Evolutionary conservation across 37 sponge, comb jelly and placozoan genomes (phyloP).

Genomic region (Eunapius fragilis): DNA sequence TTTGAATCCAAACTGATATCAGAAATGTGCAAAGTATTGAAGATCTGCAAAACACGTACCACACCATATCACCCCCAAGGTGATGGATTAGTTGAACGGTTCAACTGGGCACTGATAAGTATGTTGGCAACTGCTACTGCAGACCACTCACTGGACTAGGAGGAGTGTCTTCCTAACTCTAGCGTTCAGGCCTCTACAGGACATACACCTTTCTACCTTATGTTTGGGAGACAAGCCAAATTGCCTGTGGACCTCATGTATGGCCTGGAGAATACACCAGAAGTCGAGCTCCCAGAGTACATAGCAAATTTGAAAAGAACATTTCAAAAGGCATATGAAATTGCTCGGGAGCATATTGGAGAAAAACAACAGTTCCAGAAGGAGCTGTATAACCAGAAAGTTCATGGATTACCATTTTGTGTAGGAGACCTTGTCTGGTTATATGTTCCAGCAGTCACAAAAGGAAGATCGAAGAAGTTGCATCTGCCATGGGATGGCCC

Average conservation of each 20-base stretch:
- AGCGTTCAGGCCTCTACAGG: constrained; percentile 52
- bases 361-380: constrained; percentile 3
- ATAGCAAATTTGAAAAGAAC: background rate
- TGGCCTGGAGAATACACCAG: background rate
- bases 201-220: constrained; percentile 36
- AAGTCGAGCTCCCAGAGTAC: constrained; percentile 6
- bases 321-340: constrained; percentile 15
- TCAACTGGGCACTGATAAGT: constrained; percentile 40
- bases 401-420: constrained; percentile 38
- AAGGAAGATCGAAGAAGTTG: too few species aligned
- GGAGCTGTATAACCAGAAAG: constrained; percentile 30
- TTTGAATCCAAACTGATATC: constrained; percentile 43
- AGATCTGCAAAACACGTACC: constrained; percentile 39
- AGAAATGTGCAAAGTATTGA: constrained; percentile 35
- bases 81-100: constrained; percentile 65
- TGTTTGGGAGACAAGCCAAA: constrained; percentile 57
- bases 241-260: constrained; percentile 34
- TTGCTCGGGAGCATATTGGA: background rate
- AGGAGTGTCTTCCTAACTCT: constrained; percentile 10
- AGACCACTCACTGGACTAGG: constrained; percentile 31
- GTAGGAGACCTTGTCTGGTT: constrained; percentile 38
- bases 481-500: too few species aligned
- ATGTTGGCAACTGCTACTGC: constrained; percentile 18
- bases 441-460: too few species aligned
- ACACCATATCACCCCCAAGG: constrained; percentile 63